Evolutionary conservation across 30 jellyfish, hydroid and myxozoan species (phyloP).

Genomic region (Chrysaora quinquecirrha): DNA sequence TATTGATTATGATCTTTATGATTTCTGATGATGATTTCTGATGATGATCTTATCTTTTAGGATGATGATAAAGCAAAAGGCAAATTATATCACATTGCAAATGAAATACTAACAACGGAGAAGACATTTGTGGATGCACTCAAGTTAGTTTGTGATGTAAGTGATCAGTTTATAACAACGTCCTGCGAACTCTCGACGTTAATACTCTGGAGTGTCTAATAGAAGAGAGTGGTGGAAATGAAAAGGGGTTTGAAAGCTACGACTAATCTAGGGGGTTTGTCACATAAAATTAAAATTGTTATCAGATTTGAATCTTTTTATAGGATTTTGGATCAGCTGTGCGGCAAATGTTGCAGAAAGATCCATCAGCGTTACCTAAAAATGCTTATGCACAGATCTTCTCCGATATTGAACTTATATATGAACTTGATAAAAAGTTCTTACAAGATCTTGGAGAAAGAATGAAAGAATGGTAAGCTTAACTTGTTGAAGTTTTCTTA

Average conservation of each 20-base stretch:
- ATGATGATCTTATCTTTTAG: slow-evolving; percentile 11
- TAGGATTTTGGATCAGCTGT: slow-evolving; percentile 90
- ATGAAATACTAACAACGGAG: slow-evolving; percentile 92
- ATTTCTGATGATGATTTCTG: too few species aligned
- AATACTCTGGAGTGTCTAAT: too few species aligned
- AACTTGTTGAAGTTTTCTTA: too few species aligned
- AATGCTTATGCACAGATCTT: slow-evolving; percentile 73
- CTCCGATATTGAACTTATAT: slow-evolving; percentile 81
- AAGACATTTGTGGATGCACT: slow-evolving; percentile 88
- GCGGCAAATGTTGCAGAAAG: slow-evolving; percentile 63
- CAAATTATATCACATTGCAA: slow-evolving; percentile 80
- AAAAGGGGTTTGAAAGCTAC: too few species aligned
- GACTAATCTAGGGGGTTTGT: too few species aligned
- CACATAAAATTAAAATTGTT: too few species aligned
- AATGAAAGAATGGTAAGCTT: slow-evolving; percentile 83
- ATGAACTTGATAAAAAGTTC: slow-evolving; percentile 83
- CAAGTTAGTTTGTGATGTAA: slow-evolving; percentile 85
- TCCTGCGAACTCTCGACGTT: too few species aligned
- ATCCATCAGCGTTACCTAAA: slow-evolving; percentile 78
- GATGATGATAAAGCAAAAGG: slow-evolving; percentile 32
- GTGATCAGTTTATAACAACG: too few species aligned
- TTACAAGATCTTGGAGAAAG: slow-evolving; percentile 93
- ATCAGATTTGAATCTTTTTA: too few species aligned
- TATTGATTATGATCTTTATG: too few species aligned
- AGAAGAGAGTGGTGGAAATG: too few species aligned